Evolutionary conservation across 2,888 invertebrate species (phyloP), one percentile per base, ranked within the genome.

Genomic region (Limnephilus marmoratus): DNA sequence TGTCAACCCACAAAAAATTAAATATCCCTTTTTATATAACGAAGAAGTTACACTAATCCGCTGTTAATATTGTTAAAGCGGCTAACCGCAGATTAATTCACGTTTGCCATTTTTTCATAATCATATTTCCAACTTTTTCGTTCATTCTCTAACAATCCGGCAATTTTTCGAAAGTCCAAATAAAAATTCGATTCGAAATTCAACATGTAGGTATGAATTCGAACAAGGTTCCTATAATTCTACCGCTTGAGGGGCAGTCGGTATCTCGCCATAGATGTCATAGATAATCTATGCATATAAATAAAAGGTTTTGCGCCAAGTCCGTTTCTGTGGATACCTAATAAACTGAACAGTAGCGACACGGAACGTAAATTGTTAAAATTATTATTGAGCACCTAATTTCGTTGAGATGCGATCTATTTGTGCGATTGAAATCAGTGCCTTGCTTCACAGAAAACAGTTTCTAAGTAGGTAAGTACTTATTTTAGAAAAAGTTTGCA

Each of bases 311-410:
- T 24, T 24, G 24, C 7, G 68, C 24, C 68, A 24, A 68, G 68
- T 68, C 68, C 68, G 68, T 68, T 18, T 24, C 68, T 81, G 90
- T 9, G 13, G 15, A 15, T 37, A 83, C 11, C 9, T 92, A 81
- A 83, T 37, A 12, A 41, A 31, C 31, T n/a, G 12, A 31, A 34
- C n/a, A 88, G 24, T 31, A 34, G 15, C 80, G 88, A 88, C 81
- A 88, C 88, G 24, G 49, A 12, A 31, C 29, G 68, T 80, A 7
- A n/a, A 88, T 80, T 88, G n/a, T 12, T 88, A 80, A 45, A 80
- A 88, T 68, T 24, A 53, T 53, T 68, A 68, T 88, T 88, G n/a
- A 81, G 53, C 68, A n/a, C 34, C 88, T 68, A 31, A 88, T 68
- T 88, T 88, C 41, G 31, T 88, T 88, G 68, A 24, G 37, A 37